Base-by-base conservation (phyloP, 2,797 vertebrate species). In the Lindbergichthys nudifrons region DNA sequence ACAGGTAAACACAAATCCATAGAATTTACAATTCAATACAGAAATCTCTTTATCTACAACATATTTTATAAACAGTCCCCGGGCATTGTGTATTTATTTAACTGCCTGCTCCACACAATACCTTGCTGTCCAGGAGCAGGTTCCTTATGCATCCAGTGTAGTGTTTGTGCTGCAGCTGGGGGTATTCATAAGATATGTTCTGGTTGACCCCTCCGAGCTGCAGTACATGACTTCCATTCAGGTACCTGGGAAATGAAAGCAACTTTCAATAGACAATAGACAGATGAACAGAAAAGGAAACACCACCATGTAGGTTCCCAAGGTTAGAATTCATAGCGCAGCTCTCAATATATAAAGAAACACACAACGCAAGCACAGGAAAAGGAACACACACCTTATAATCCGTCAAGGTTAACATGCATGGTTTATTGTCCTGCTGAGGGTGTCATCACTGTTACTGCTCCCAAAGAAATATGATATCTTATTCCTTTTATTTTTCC, bases 171-270 rank as follows among this genome's bases (percentile, higher is more conserved):
- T 92, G 91, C 39, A 96, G 18, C 13, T 96, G 93, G 1, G 94
- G 95, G 66, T 96, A 96, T 79, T 93, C 90, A 58, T 95, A 96
- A 0, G 95, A 93, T 26, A 94, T 65, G 0, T 94, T 95, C 65
- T 93, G 90, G 11, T 92, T 96, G 36, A 96, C 91, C 39, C 96
- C 96, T 51, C 96, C 96, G 9, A 97, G 87, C 76, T 96, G 96
- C 21, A 97, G 85, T 36, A 96, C 94, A 47, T 94, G 90, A 76
- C 94, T 95, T 59, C 84, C 89, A 85, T 95, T 94, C 84, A 96
- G 91, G 81, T 93, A 90, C 91, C 96, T 96, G 70, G 14, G 54
- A 75, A 71, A 16, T 26, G 83, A 70, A 75, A 45, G 18, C 30
- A 68, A 52, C 52, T 41, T 21, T 87, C 67, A 75, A 19, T 46